phyloP scores from a whole-genome alignment of 2,797 vertebrate genomes.

The Channallabes apus region DNA sequence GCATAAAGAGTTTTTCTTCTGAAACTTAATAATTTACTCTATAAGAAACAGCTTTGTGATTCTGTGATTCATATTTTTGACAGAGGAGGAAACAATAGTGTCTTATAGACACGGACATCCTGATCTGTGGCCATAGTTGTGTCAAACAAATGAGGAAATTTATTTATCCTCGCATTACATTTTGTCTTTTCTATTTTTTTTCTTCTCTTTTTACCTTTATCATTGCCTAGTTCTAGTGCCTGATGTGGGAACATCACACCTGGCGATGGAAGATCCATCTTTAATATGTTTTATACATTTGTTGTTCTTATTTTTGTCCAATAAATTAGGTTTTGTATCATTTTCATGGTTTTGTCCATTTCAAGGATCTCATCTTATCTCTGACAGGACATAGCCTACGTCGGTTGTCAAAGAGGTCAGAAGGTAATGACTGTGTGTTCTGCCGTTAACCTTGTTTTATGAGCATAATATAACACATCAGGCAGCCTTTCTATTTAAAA shows the following conservation, averaged over 20 bases:
- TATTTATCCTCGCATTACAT: conserved; percentile 8
- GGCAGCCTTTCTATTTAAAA: background rate
- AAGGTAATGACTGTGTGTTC: conserved; percentile 8
- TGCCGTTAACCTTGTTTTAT: conserved; percentile 24
- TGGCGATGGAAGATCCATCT: background rate
- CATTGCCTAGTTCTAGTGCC: background rate
- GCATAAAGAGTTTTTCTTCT: background rate
- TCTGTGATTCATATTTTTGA: conserved; percentile 8
- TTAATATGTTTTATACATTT: background rate
- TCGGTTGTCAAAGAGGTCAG: conserved; percentile 12
- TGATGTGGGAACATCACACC: background rate
- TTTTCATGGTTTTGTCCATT: background rate
- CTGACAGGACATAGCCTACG: background rate
- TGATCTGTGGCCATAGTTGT: background rate
- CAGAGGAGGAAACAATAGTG: background rate
- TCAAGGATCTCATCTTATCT: conserved; percentile 32
- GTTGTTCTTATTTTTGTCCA: background rate
- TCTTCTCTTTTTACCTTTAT: conserved; percentile 3
- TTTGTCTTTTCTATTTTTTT: background rate
- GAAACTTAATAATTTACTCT: conserved; percentile 3
- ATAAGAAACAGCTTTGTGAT: background rate
- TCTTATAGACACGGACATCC: background rate
- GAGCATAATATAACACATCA: background rate
- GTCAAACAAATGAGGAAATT: background rate
- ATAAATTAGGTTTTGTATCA: background rate